Base-by-base conservation (phyloP, 2,888 invertebrate genomes). In the Oscheius onirici region DNA sequence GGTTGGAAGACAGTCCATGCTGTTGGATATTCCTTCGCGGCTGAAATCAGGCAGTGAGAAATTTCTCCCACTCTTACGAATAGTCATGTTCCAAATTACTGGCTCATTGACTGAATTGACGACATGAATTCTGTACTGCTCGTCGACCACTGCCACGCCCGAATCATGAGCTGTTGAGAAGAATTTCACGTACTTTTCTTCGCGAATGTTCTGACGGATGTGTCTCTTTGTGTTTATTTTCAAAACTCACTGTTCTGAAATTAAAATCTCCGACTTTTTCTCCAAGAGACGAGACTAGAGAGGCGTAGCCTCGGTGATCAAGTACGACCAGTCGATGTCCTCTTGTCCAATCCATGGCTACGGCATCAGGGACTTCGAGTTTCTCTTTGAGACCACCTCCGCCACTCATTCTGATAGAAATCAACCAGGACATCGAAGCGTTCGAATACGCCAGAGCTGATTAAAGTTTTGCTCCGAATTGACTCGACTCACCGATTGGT, bases 91-190 rank as follows among this genome's bases (percentile, higher is more conserved):
- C 82, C 82, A 82, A 10, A 76, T 61, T 55, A 82, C 73, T 1
- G 80, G 78, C 52, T 82, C 79, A 10, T 76, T 76, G 1, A 80
- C 79, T 0, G 75, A 74, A 55, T 82, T 82, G 34, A 78, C 79
- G 3, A 82, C 77, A 8, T 73, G 74, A 13, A 82, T 71, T 22
- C 75, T 69, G 20, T 72, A 61, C 40, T 78, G 76, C n/a, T 75
- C 75, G 67, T 82, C 82, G 43, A 82, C 69, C 1, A 82, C 54
- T 0, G 82, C 82, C 40, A 79, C 69, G 66, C 82, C 82, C 15
- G 79, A 76, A 40, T 74, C 71, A 55, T 71, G 71, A 26, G 61
- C 34, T 43, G 58, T 73, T 34, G 43, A n/a, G 28, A 76, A 76
- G 26, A 76, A 52, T 20, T 49, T 40, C 20, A 55, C 54, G 11